Conservation (phyloP, 2,113 vertebrate genomes). For the Lanius ludovicianus region DNA sequence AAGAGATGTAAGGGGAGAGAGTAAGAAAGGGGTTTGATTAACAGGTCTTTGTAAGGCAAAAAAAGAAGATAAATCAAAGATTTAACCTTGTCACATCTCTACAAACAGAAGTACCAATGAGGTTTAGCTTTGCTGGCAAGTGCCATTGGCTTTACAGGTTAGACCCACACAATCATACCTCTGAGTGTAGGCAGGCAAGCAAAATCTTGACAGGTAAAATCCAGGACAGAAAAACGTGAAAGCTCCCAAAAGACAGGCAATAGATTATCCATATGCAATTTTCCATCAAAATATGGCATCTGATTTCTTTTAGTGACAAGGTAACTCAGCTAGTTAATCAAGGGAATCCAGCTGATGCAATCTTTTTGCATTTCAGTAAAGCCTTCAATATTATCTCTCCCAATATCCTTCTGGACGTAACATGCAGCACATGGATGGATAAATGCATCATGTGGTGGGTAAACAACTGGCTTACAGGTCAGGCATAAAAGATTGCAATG, state of each 20-base stretch:
- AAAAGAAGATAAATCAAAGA: background rate
- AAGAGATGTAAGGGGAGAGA: background rate
- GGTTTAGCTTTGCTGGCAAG: background rate
- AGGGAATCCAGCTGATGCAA: background rate
- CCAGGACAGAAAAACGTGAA: slow-evolving; percentile 1
- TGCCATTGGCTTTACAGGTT: background rate
- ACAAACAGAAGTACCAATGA: background rate
- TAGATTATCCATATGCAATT: slow-evolving; percentile 33
- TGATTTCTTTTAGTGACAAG: background rate
- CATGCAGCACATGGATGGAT: background rate
- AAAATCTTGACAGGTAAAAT: background rate
- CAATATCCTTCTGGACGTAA: rapidly evolving
- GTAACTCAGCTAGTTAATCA: background rate
- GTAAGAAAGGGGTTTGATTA: background rate
- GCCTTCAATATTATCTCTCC: background rate
- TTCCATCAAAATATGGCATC: background rate
- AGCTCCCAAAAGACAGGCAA: background rate
- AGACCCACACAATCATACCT: background rate
- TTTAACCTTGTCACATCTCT: background rate
- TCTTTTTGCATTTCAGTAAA: background rate
- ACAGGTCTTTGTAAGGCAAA: background rate
- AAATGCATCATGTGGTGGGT: background rate
- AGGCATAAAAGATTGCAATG: background rate
- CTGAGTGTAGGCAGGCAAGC: background rate
- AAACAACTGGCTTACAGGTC: background rate